A percentile compares a stretch with the other conserved stretches of the same genome.
Evolutionary conservation across 2,113 vertebrate genomes (phyloP).

Genomic region (Heteronetta atricapilla): DNA sequence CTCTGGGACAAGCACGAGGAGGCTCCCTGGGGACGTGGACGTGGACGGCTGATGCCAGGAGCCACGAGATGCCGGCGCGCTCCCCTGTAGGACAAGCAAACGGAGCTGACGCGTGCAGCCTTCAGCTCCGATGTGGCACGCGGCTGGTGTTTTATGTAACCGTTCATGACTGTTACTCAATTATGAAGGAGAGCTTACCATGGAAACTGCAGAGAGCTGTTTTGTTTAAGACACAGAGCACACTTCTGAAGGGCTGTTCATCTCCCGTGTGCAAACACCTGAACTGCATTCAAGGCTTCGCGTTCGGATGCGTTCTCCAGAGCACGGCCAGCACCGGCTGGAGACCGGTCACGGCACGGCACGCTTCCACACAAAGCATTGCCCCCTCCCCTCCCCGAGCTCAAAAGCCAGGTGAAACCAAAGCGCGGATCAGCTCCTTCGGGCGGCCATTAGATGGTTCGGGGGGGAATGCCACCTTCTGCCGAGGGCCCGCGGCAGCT

Average conservation of each 20-base stretch:
- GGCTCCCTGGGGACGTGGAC: rapidly evolving
- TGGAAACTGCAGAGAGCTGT: slow-evolving; percentile 42
- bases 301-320: background rate
- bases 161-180: background rate
- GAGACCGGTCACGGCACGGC: rapidly evolving
- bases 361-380: background rate
- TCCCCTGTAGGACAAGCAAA: background rate
- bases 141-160: background rate
- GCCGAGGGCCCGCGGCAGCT: rapidly evolving
- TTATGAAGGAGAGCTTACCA: slow-evolving; percentile 44
- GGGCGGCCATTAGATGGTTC: rapidly evolving
- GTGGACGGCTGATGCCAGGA: background rate
- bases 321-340: background rate
- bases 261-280: background rate
- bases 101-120: background rate
- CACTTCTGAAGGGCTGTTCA: background rate
- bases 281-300: background rate
- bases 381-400: background rate
- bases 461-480: background rate
- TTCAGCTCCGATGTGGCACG: background rate
- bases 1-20: background rate
- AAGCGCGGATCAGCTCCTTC: background rate
- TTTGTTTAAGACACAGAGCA: slow-evolving; percentile 4
- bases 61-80: background rate
- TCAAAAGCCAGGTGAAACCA: background rate